These are phyloP conservation scores for Lordiphosa mommai DNA, from an alignment of 1,140 invertebrate genomes.

Conservation along the genomic window DNA sequence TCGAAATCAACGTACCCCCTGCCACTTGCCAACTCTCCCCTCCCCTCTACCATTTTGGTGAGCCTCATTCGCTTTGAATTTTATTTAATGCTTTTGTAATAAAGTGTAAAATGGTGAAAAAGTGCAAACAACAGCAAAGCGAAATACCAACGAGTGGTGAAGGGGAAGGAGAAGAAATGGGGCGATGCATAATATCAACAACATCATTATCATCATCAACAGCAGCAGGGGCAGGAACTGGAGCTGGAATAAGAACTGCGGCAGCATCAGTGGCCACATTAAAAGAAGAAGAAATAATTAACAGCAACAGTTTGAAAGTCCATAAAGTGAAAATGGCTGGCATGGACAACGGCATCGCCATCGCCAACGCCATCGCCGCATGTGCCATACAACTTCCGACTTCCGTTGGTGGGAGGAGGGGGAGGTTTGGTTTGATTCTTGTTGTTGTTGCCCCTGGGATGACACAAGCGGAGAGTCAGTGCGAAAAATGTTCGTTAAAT, in stretches of 20 bases:
- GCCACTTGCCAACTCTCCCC: neutral
- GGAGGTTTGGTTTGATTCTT: slow-evolving; percentile 11
- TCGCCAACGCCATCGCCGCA: slow-evolving; percentile 44
- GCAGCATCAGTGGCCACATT: slow-evolving; percentile 64
- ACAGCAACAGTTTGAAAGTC: slow-evolving; percentile 77
- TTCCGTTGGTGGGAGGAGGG: slow-evolving; percentile 62
- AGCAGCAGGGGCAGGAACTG: slow-evolving; percentile 7
- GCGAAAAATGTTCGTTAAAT: slow-evolving; percentile 77
- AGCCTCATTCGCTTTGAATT: slow-evolving; percentile 74
- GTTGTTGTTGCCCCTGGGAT: slow-evolving; percentile 25
- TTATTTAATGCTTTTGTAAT: slow-evolving; percentile 78
- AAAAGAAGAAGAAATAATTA: slow-evolving; percentile 77
- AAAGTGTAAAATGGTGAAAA: slow-evolving; percentile 77
- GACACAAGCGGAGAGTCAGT: slow-evolving; percentile 60
- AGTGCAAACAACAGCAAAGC: slow-evolving; percentile 65
- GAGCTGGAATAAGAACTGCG: slow-evolving; percentile 47
- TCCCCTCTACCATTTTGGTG: slow-evolving; percentile 43
- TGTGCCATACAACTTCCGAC: slow-evolving; percentile 74
- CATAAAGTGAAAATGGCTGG: slow-evolving; percentile 72
- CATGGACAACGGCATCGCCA: slow-evolving; percentile 23
- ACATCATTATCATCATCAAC: slow-evolving; percentile 27
- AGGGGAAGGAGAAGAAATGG: slow-evolving; percentile 6
- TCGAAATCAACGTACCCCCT: slow-evolving; percentile 34
- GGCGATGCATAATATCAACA: slow-evolving; percentile 65
- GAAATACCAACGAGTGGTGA: slow-evolving; percentile 19